Base-by-base conservation (phyloP, 2,888 invertebrate species). In the Ommatoiulus sabulosus region DNA sequence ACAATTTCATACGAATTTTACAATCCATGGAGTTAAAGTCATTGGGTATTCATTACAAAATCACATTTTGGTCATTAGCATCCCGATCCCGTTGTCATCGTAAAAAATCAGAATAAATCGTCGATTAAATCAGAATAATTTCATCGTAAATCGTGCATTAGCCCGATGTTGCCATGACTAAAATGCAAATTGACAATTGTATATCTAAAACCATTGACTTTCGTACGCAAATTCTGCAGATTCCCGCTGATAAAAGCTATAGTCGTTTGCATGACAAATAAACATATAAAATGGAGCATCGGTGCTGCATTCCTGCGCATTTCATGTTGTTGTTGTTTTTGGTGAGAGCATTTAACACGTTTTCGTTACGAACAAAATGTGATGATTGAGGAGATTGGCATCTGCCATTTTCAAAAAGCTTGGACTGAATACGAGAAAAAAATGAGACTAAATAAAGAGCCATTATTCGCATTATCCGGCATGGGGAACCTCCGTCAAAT, bases 381-480 rank as follows among this genome's bases (percentile, higher is more conserved):
- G 63, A 63, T 63, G 63, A 63, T 63, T 63, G 63, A 63, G 63
- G n/a, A 20, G 63, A 20, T 63, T 63, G 63, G 63, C 63, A 63
- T 63, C 20, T 63, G 63, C 63, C 63, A 63, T 63, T 63, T 52
- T 15, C 10, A 63, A 17, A 63, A 63, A 63, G 63, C 20, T n/a
- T 63, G 63, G 5, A 63, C 63, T 63, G 63, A 20, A 63, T 63
- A 63, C 63, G 63, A 20, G n/a, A 5, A 63, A 63, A 52, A 52
- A 20, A 20, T 4, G 20, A n/a, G 5, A 20, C 63, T 63, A 63
- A 63, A 63, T 63, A 63, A 63, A 63, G 15, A 63, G 63, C 63
- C 20, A 63, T 63, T 63, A 63, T 63, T n/a, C 6, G 63, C 8
- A 63, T 63, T 63, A 63, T 63, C 63, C 20, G 20, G n/a, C 63